These are phyloP conservation scores for Sialia sialis DNA, from an alignment of 2,113 vertebrate genomes.

Conservation along the genomic window DNA sequence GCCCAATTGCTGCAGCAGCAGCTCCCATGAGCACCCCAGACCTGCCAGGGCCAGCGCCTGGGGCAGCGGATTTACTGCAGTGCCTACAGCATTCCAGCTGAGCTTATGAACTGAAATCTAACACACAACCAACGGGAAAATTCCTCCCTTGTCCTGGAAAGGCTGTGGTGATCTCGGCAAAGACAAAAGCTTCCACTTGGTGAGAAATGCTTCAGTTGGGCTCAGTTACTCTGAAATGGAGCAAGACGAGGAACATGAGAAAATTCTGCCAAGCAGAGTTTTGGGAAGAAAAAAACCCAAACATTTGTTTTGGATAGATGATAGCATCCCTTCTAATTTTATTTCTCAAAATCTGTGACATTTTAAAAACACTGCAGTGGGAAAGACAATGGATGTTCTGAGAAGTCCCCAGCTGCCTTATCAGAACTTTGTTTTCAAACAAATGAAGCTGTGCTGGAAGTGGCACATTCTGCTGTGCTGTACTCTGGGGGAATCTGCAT, in stretches of 20 bases:
- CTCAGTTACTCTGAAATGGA: not conserved
- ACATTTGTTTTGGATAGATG: conserved; percentile 36
- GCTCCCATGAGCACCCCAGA: not conserved
- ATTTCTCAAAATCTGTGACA: not conserved
- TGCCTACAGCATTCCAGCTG: rapidly evolving
- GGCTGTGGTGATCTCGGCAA: not conserved
- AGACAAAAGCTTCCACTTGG: not conserved
- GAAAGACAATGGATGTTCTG: conserved; percentile 9
- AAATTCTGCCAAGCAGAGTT: not conserved
- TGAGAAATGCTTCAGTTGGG: not conserved
- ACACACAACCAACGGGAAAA: not conserved
- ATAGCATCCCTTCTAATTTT: not conserved
- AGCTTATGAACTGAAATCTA: not conserved
- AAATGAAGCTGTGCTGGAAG: not conserved
- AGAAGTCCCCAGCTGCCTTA: conserved; percentile 1
- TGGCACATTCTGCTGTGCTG: not conserved
- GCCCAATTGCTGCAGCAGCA: not conserved
- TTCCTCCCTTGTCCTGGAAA: not conserved
- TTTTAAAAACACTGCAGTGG: not conserved
- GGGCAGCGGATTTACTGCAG: rapidly evolving
- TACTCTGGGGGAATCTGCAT: not conserved
- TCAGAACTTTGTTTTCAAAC: not conserved
- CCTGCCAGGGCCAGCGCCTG: not conserved
- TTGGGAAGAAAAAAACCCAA: not conserved
- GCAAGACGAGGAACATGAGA: not conserved